These are phyloP conservation scores for Drosophila paranaensis DNA, from an alignment of 2,888 invertebrate species.

Conservation along the genomic window DNA sequence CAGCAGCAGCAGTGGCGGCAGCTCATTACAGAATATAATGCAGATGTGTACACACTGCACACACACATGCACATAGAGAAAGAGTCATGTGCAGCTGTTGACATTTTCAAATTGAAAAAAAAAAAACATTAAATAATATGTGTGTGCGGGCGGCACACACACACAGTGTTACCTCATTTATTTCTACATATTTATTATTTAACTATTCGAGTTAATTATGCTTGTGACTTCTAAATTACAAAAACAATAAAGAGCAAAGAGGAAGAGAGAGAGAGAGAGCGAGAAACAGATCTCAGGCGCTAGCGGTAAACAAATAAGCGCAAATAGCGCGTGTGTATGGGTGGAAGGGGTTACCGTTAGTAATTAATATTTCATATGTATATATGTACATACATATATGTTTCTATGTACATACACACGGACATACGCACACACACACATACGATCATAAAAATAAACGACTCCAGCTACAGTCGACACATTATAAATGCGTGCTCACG, in stretches of 20 bases:
- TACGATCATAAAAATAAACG: conserved; percentile 55
- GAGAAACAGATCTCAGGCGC: conserved; percentile 55
- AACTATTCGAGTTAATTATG: conserved; percentile 65
- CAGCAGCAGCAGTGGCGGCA: conserved; percentile 11
- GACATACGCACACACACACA: conserved; percentile 11
- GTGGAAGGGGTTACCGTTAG: conserved; percentile 32
- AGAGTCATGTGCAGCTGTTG: conserved; percentile 43
- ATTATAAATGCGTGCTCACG: conserved; percentile 79
- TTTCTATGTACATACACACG: conserved; percentile 5
- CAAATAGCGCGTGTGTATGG: conserved; percentile 21
- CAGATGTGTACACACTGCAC: conserved; percentile 40
- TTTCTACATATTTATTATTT: conserved; percentile 24
- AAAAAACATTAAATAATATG: conserved; percentile 8
- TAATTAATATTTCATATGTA: conserved; percentile 60
- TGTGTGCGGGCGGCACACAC: too few species aligned
- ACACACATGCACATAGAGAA: not conserved
- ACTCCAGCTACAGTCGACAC: conserved; percentile 31
- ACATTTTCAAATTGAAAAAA: conserved; percentile 22
- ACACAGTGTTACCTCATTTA: conserved; percentile 6
- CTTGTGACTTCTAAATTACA: conserved; percentile 55
- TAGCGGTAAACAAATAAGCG: conserved; percentile 54
- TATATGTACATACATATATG: too few species aligned
- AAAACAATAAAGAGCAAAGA: not conserved
- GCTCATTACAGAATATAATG: conserved; percentile 62
- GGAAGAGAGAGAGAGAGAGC: not conserved